A percentile compares a stretch with the other conserved stretches of the same genome.
These are phyloP conservation scores for Lota lota DNA, from an alignment of 2,113 vertebrate genomes.

Conservation along the genomic window DNA sequence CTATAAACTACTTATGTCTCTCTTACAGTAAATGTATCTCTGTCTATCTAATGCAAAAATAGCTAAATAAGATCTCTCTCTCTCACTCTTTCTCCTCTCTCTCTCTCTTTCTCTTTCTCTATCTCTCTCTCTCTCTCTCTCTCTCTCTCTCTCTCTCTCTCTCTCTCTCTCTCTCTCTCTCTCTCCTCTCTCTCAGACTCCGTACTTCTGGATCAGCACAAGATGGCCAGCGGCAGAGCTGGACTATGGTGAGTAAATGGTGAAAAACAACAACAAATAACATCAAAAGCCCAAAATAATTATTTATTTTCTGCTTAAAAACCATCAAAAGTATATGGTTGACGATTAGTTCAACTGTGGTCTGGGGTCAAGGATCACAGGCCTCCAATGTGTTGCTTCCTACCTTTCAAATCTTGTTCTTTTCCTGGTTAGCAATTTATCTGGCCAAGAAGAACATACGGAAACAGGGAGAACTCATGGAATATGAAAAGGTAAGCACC, in stretches of 20 bases:
- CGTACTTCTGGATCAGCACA: conserved; percentile 90
- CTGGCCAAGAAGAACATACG: conserved; percentile 93
- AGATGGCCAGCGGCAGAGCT: conserved; percentile 87
- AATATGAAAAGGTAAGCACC: conserved; percentile 86
- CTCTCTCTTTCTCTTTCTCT: neutral
- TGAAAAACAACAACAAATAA: neutral
- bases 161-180: conserved; percentile 14
- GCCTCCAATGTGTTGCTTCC: neutral
- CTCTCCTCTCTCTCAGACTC: conserved; percentile 78
- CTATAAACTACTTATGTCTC: too few species aligned
- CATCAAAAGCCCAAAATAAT: neutral
- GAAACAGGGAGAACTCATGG: conserved; percentile 84
- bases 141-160: neutral
- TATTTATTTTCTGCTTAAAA: neutral
- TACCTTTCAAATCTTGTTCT: neutral
- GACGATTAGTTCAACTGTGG: neutral
- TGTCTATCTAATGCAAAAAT: too few species aligned
- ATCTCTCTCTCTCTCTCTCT: conserved; percentile 1
- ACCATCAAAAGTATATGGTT: neutral
- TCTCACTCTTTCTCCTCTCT: neutral
- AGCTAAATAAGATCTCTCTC: neutral
- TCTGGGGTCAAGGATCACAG: neutral
- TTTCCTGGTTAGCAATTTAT: conserved; percentile 80
- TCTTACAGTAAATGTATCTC: too few species aligned
- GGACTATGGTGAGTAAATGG: conserved; percentile 84